Evolutionary conservation across 2,888 invertebrate species (phyloP).

Genomic region (Acronicta leporina): DNA sequence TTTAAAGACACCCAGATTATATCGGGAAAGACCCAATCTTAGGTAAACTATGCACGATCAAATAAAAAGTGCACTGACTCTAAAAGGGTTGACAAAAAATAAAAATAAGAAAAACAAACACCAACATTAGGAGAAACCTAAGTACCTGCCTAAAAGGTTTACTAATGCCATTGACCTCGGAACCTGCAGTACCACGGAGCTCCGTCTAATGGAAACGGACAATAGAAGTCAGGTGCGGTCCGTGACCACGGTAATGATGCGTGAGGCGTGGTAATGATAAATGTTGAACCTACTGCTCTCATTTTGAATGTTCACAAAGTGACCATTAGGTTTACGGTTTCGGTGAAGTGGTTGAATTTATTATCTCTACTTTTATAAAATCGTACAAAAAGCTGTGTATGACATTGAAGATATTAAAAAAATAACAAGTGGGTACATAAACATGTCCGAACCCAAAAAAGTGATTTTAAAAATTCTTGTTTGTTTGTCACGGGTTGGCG

Average conservation of each 20-base stretch:
- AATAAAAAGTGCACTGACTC: neutral
- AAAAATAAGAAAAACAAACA: neutral
- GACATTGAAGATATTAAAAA: no score
- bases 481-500: no score
- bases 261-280: conserved; percentile 20
- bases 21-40: no score
- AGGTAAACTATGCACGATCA: no score
- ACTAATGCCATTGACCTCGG: conserved; percentile 23
- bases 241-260: conserved; percentile 24
- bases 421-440: no score
- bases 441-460: no score
- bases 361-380: neutral
- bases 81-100: neutral
- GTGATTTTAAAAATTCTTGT: no score
- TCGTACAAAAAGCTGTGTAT: no score
- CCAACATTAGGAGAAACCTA: neutral
- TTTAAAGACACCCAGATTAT: no score
- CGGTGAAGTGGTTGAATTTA: neutral
- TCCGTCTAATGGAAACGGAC: conserved; percentile 32
- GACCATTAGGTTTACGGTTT: neutral
- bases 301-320: conserved; percentile 2
- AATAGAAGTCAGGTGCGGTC: conserved; percentile 34
- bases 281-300: neutral
- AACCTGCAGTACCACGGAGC: conserved; percentile 1
- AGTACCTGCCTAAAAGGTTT: conserved; percentile 7